Base-by-base conservation (phyloP, 2,797 vertebrate species). In the Platalea minor region DNA sequence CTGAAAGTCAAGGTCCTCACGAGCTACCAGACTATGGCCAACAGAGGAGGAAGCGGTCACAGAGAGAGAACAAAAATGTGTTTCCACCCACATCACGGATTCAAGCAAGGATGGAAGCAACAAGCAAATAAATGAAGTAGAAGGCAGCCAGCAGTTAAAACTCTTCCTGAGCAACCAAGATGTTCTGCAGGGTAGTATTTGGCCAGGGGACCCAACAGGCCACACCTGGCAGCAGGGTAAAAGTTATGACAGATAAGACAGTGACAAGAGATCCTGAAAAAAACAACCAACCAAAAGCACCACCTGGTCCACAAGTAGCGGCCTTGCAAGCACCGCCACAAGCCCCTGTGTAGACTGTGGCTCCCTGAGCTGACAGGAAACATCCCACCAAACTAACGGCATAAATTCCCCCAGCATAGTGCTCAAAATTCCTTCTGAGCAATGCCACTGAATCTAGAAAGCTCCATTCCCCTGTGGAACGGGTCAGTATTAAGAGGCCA, bases 391-490 rank as follows among this genome's bases (percentile, higher is more conserved):
- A 59, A 84, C 11, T 7, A 57, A 56, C 1, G 9, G n/a, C 31
- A 25, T 35, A 26, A 54, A 51, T 37, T 81, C 17, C 25, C 16
- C 6, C 19, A 43, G 21, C 0, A 2, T 0, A 33, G 21, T 8
- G 33, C 29, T 33, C 25, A 3, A 64, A 64, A 31, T 13, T 43
- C 29, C 45, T 78, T 83, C 53, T 46, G 35, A 86, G 19, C 28
- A 7, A 39, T 1, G 4, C 14, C 57, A 50, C 31, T 45, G 48
- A 57, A 68, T 45, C 23, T 18, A 56, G 37, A 64, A 75, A 70
- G 45, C 33, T 84, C 69, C 45, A n/a, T 17, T 29, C 20, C 17
- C 29, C 53, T 23, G 8, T 63, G 35, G 19, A 89, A 88, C 1
- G 2, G 28, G 19, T 48, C 64, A 43, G 28, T 10, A 48, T 41